phyloP scores from a whole-genome alignment of 2,113 vertebrate genomes.

The Lichenostomus cassidix region DNA sequence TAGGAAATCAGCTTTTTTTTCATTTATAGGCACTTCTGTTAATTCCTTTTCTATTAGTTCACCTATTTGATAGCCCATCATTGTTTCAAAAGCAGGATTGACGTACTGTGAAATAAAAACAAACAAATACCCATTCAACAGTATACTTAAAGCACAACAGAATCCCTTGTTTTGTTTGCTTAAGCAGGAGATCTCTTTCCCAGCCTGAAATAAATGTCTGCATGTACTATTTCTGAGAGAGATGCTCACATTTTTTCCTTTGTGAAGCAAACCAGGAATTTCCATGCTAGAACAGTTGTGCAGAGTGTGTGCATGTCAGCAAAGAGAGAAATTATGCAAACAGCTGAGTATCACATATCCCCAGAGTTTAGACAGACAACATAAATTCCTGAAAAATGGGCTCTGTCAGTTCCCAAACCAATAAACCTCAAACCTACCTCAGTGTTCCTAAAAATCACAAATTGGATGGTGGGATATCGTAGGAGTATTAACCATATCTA shows the following conservation, averaged over 20 bases:
- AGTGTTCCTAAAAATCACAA: background rate
- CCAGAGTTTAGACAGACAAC: background rate
- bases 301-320: background rate
- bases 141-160: background rate
- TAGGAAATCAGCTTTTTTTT: constrained; percentile 95
- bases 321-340: background rate
- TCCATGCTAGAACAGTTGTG: background rate
- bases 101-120: constrained; percentile 83
- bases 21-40: constrained; percentile 94
- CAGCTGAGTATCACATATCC: background rate
- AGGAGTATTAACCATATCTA: background rate
- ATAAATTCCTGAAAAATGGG: background rate
- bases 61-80: constrained; percentile 93
- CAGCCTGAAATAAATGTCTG: background rate
- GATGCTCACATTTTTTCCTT: background rate
- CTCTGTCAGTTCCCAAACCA: background rate
- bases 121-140: background rate
- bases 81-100: constrained; percentile 93
- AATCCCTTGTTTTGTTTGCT: background rate
- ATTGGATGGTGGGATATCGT: background rate
- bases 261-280: background rate
- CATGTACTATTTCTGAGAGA: background rate
- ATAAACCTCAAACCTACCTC: background rate
- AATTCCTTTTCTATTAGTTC: constrained; percentile 95
- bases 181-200: background rate